A percentile compares a stretch with the other conserved stretches of the same genome.
These are phyloP conservation scores for Andrena haemorrhoa DNA, from an alignment of 2,888 invertebrate species.

Conservation along the genomic window DNA sequence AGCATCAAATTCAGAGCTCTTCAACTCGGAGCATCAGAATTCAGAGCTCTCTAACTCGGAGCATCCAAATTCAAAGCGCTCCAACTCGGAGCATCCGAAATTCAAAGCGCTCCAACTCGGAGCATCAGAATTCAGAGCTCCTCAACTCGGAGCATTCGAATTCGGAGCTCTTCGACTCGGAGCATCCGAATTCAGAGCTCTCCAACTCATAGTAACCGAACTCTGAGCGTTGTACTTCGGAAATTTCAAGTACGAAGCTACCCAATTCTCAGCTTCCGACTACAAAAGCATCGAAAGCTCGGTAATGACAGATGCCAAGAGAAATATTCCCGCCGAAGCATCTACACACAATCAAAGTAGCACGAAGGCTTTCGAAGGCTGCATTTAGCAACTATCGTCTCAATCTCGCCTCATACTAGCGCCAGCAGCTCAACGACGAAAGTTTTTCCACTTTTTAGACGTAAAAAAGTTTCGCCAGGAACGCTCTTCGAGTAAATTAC, in stretches of 20 bases:
- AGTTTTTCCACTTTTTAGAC: constrained; percentile 34
- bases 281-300: not conserved
- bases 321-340: not conserved
- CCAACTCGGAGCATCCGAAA: not conserved
- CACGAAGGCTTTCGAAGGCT: constrained; percentile 13
- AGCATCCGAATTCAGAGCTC: not conserved
- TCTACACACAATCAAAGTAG: constrained; percentile 4
- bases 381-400: constrained; percentile 40
- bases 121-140: not conserved
- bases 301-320: not conserved
- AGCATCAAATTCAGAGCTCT: not conserved
- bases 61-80: not conserved
- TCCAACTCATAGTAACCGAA: not conserved
- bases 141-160: not conserved
- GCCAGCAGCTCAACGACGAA: constrained; percentile 19
- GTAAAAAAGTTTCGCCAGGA: constrained; percentile 44
- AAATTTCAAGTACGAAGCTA: not conserved
- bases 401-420: not conserved
- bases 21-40: not conserved
- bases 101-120: not conserved
- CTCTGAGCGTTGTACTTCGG: not conserved
- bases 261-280: not conserved
- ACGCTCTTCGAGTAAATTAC: constrained; percentile 43
- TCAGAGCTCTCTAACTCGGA: not conserved
- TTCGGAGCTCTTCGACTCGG: not conserved